These are phyloP conservation scores for Paedocypris micromegethes DNA, from an alignment of 2,797 vertebrate genomes.

Conservation along the genomic window DNA sequence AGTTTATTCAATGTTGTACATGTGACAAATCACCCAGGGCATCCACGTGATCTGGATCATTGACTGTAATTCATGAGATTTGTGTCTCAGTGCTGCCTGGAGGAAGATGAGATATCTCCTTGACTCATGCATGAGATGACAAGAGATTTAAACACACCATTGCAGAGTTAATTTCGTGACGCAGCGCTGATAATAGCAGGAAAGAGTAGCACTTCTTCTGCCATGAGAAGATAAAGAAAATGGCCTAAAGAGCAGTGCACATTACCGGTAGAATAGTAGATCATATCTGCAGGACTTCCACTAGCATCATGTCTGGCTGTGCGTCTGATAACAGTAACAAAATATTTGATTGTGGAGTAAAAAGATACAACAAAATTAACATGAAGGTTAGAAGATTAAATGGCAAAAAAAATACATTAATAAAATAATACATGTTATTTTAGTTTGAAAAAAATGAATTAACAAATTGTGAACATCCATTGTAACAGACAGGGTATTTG, in stretches of 20 bases:
- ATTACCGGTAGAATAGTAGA: constrained; percentile 4
- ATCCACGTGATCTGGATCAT: too few species aligned
- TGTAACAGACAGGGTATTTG: too few species aligned
- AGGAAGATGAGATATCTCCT: constrained; percentile 18
- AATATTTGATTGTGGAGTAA: neutral
- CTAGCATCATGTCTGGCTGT: neutral
- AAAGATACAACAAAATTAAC: neutral
- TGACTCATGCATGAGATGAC: constrained; percentile 3
- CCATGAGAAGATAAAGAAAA: constrained; percentile 9
- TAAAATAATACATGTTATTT: too few species aligned
- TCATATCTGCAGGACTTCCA: neutral
- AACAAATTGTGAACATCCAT: too few species aligned
- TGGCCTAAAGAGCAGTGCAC: neutral
- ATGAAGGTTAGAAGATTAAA: neutral
- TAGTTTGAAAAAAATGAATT: too few species aligned
- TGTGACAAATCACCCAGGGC: too few species aligned
- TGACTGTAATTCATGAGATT: neutral
- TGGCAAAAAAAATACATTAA: too few species aligned
- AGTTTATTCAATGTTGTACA: too few species aligned
- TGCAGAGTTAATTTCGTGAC: constrained; percentile 24
- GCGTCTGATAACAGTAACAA: constrained; percentile 3
- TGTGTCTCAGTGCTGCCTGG: neutral
- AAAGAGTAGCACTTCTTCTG: constrained; percentile 14
- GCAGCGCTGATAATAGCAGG: constrained; percentile 25
- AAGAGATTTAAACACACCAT: constrained; percentile 26